A percentile compares a stretch with the other conserved stretches of the same genome.
phyloP scores from a whole-genome alignment of 1,140 invertebrate species.

The Pseudobourletiella spinata region DNA sequence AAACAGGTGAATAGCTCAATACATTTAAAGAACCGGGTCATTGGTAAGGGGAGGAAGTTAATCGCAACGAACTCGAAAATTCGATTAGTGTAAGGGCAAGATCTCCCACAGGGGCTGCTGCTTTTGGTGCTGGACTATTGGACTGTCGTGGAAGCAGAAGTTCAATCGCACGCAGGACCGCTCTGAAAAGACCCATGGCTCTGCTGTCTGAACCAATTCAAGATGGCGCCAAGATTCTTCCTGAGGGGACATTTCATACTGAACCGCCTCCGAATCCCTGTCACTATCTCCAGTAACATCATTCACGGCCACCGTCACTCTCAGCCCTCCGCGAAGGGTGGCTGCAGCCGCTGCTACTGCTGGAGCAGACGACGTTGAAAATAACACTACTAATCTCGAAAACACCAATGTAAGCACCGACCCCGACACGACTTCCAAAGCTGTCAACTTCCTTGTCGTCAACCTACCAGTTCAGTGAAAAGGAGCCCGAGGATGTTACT shows the following conservation, averaged over 20 bases:
- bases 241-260: too few relatives aligned
- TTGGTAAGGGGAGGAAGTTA: too few relatives aligned
- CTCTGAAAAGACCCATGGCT: too few relatives aligned
- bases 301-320: neutral
- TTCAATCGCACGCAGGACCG: too few relatives aligned
- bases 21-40: too few relatives aligned
- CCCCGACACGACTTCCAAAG: constrained; percentile 2
- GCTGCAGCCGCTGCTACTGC: neutral
- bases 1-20: too few relatives aligned
- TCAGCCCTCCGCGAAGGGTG: neutral
- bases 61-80: too few relatives aligned
- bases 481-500: constrained; percentile 9
- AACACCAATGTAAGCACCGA: constrained; percentile 6
- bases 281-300: constrained; percentile 15
- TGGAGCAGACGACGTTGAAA: neutral
- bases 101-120: too few relatives aligned
- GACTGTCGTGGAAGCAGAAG: too few relatives aligned
- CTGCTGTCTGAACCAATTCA: neutral
- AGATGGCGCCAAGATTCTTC: neutral
- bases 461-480: neutral
- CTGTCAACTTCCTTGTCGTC: neutral
- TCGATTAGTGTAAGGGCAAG: too few relatives aligned
- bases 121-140: too few relatives aligned
- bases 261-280: neutral
- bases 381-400: neutral